Percentiles rank a stretch among this genome's conserved stretches.
Conservation (phyloP, 2,888 invertebrate species). For the Monopis laevigella region DNA sequence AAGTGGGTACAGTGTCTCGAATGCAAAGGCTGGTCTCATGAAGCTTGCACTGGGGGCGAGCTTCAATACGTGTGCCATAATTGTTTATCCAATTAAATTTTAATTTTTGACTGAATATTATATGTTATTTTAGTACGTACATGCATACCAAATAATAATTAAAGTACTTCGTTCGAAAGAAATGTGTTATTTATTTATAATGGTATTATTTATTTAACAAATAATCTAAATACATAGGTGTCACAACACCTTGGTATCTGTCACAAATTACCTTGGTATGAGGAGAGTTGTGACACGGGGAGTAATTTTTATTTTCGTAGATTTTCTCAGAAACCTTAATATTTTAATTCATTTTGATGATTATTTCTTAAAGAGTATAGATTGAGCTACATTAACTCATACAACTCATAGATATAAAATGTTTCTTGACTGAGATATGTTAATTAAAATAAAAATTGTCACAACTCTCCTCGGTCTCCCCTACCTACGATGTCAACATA, state of each 20-base stretch:
- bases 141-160: constrained; percentile 5
- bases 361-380: too few relatives aligned
- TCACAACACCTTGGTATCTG: constrained; percentile 13
- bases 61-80: constrained; percentile 14
- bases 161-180: constrained; percentile 5
- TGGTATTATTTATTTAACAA: constrained; percentile 8
- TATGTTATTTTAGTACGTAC: constrained; percentile 3
- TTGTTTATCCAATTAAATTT: constrained; percentile 12
- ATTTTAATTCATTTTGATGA: constrained; percentile 12
- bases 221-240: constrained; percentile 5
- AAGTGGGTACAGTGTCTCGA: constrained; percentile 18
- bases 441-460: too few relatives aligned
- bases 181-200: constrained; percentile 5
- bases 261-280: constrained; percentile 15
- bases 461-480: too few relatives aligned
- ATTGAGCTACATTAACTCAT: too few relatives aligned
- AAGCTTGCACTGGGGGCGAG: constrained; percentile 12
- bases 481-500: too few relatives aligned
- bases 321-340: constrained; percentile 6
- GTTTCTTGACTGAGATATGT: too few relatives aligned
- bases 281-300: constrained; percentile 14
- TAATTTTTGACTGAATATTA: too few relatives aligned
- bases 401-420: too few relatives aligned
- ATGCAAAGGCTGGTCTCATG: constrained; percentile 17
- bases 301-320: constrained; percentile 10